A percentile compares a stretch with the other conserved stretches of the same genome.
Conservation (phyloP, 2,888 invertebrate genomes). For the Hirtodrosophila trivittata region DNA sequence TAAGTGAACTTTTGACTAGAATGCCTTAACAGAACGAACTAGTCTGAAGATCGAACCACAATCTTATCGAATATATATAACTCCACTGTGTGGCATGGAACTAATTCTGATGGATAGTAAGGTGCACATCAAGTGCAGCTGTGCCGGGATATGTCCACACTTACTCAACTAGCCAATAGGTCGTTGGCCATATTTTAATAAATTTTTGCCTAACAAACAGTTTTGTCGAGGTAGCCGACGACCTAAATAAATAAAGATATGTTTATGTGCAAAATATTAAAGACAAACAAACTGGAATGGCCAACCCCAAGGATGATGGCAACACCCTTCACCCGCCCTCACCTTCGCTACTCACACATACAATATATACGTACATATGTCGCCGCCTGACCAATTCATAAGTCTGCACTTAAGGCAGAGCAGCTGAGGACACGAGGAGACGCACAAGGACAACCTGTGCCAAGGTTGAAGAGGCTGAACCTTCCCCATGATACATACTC, state of each 20-base stretch:
- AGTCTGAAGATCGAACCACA: no score
- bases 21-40: no score
- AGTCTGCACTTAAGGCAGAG: conserved; percentile 72
- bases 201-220: conserved; percentile 59
- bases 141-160: conserved; percentile 28
- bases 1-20: no score
- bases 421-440: conserved; percentile 27
- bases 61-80: no score
- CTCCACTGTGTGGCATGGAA: conserved; percentile 14
- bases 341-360: conserved; percentile 8
- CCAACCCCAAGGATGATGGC: conserved; percentile 21
- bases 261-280: conserved; percentile 83
- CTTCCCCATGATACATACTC: conserved; percentile 1
- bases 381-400: conserved; percentile 77
- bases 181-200: conserved; percentile 60
- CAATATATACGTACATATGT: conserved; percentile 46
- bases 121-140: conserved; percentile 73
- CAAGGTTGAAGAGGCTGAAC: conserved; percentile 47
- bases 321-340: conserved; percentile 9
- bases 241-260: conserved; percentile 83
- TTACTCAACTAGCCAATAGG: conserved; percentile 21
- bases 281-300: conserved; percentile 70
- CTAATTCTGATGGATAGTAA: conserved; percentile 4
- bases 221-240: conserved; percentile 47
- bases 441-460: conserved; percentile 68